Evolutionary conservation across 2,888 invertebrate species (phyloP), one percentile per base, ranked within the genome.

Genomic region (Clepsis dumicolana): DNA sequence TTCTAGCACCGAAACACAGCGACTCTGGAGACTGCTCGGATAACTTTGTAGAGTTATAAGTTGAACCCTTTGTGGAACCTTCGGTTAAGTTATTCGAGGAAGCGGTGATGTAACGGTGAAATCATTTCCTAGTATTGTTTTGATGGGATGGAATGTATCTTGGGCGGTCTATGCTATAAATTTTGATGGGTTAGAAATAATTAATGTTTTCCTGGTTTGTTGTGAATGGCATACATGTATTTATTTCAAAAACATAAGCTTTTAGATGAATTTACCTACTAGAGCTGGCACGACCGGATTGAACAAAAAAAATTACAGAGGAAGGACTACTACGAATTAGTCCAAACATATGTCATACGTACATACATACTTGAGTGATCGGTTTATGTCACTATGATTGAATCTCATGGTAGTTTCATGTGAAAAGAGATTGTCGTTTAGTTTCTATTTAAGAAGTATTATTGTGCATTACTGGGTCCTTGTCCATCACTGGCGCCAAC

Each of bases 41-140:
- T 62, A 29, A 16, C 29, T 44, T 64, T 38, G 64, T 54, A 29
- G 14, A 16, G 38, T 16, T 41, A 60, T 18, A 52, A 14, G 2
- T 29, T 38, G n/a, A 52, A 53, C 60, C 65, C 53, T 60, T 60
- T 50, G 44, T 21, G 27, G 21, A 32, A 32, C 35, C 35, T 60
- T 60, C 16, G 12, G 32, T 56, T 56, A 54, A 32, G 44, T 16
- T 35, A 50, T 65, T 65, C 65, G 41, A n/a, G 25, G 65, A 65
- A 44, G 16, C 12, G 21, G 53, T 65, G 60, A 65, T 27, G 44
- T 25, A 61, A 65, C 50, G 29, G 59, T 21, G 52, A 41, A 65
- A 65, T 44, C 24, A 44, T 60, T 65, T 65, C 60, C 65, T 54
- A 44, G 60, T 65, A 61, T 54, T 38, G 65, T 61, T 32, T 56